Percentiles rank a stretch among this genome's conserved stretches.
phyloP scores from a whole-genome alignment of 2,797 vertebrate species.

The Schizopygopsis malacanthus region DNA sequence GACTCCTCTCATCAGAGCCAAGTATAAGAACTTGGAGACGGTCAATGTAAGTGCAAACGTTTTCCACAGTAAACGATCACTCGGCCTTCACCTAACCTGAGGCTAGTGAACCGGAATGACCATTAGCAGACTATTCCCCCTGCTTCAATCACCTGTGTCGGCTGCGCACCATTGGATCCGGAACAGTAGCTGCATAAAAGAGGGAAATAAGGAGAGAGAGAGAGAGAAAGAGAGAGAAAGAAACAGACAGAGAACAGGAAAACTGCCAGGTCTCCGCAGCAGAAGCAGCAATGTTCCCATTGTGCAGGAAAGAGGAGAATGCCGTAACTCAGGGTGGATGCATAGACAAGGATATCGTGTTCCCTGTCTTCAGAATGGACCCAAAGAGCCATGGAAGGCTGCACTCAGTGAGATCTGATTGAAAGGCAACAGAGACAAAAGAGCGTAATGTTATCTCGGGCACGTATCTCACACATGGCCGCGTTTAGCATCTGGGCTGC shows the following conservation, averaged over 20 bases:
- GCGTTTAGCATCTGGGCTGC: constrained; percentile 72
- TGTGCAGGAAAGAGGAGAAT: constrained; percentile 51
- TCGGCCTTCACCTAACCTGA: constrained; percentile 45
- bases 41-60: constrained; percentile 86
- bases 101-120: constrained; percentile 32
- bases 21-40: constrained; percentile 90
- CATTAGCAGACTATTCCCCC: constrained; percentile 49
- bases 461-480: constrained; percentile 67
- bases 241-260: constrained; percentile 52
- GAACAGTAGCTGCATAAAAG: constrained; percentile 48
- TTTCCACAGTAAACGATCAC: constrained; percentile 35
- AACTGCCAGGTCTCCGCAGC: constrained; percentile 53
- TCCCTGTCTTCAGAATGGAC: constrained; percentile 59
- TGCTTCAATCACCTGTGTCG: constrained; percentile 52
- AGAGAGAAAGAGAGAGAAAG: constrained; percentile 42
- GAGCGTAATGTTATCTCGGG: constrained; percentile 73
- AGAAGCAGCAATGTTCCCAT: constrained; percentile 55
- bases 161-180: constrained; percentile 52
- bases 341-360: constrained; percentile 63
- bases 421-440: constrained; percentile 74
- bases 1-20: constrained; percentile 94
- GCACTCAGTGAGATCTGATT: constrained; percentile 69
- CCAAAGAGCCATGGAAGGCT: constrained; percentile 64
- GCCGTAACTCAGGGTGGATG: constrained; percentile 50
- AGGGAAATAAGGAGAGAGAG: constrained; percentile 25